phyloP scores from a whole-genome alignment of 1,140 invertebrate genomes.

The Papilio dardanus region DNA sequence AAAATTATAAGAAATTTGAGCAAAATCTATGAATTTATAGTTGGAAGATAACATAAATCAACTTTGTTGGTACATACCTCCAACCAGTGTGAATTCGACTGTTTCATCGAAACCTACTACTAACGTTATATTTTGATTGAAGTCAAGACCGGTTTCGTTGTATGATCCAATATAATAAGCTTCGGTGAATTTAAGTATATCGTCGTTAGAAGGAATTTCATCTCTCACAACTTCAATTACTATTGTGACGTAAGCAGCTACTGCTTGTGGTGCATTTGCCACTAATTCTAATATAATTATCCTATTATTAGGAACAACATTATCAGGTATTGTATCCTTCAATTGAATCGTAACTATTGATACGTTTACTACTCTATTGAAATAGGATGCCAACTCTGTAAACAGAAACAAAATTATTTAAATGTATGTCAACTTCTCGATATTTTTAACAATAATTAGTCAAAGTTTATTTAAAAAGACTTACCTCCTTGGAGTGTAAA shows the following conservation, averaged over 20 bases:
- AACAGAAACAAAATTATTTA: neutral
- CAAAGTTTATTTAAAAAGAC: neutral
- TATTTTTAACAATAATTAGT: neutral
- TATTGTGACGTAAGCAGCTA: conserved; percentile 19
- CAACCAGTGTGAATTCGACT: conserved; percentile 20
- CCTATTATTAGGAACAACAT: conserved; percentile 21
- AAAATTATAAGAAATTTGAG: neutral
- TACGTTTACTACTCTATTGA: conserved; percentile 27
- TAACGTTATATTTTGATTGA: conserved; percentile 7
- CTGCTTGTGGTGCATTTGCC: conserved; percentile 1
- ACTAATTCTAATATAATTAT: conserved; percentile 13
- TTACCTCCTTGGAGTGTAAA: conserved; percentile 50
- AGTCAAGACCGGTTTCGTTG: neutral
- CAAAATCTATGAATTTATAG: neutral
- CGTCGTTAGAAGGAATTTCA: neutral
- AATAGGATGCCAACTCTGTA: conserved; percentile 43
- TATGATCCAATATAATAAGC: neutral
- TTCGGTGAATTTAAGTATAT: conserved; percentile 1
- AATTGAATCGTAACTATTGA: conserved; percentile 39
- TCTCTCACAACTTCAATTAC: neutral
- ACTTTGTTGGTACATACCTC: neutral
- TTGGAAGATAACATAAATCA: neutral
- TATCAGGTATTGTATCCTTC: neutral
- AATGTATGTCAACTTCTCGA: neutral
- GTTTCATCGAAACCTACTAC: conserved; percentile 7